Conservation (phyloP, 2,797 vertebrate species). For the Acridotheres tristis region DNA sequence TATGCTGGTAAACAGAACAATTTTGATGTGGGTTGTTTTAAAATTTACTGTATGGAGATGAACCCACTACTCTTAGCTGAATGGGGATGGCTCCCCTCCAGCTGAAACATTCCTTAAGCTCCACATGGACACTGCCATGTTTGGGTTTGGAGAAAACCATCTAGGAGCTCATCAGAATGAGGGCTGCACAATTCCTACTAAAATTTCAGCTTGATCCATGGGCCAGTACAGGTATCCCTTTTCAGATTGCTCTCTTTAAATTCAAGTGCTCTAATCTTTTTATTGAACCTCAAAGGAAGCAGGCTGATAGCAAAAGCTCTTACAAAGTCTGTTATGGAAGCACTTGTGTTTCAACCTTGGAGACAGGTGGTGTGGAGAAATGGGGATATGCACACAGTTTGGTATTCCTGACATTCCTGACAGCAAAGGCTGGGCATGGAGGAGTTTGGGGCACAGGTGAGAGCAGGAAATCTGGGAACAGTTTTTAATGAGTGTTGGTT, state of each 20-base stretch:
- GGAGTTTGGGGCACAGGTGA: background rate
- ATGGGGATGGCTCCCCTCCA: background rate
- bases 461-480: background rate
- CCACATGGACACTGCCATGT: background rate
- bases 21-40: background rate
- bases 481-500: rapidly evolving
- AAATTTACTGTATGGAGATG: background rate
- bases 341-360: background rate
- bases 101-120: background rate
- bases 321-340: background rate
- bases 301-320: background rate
- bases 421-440: background rate
- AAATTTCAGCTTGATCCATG: background rate
- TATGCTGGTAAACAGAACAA: background rate
- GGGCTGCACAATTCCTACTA: background rate
- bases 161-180: background rate
- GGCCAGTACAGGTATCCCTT: background rate
- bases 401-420: background rate
- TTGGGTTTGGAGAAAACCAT: background rate
- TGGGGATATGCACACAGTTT: background rate
- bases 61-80: background rate
- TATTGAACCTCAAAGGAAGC: background rate
- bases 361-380: background rate
- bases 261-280: background rate
- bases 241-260: background rate